Base-by-base conservation (phyloP, 2,113 vertebrate species). In the Phodopus roborovskii region DNA sequence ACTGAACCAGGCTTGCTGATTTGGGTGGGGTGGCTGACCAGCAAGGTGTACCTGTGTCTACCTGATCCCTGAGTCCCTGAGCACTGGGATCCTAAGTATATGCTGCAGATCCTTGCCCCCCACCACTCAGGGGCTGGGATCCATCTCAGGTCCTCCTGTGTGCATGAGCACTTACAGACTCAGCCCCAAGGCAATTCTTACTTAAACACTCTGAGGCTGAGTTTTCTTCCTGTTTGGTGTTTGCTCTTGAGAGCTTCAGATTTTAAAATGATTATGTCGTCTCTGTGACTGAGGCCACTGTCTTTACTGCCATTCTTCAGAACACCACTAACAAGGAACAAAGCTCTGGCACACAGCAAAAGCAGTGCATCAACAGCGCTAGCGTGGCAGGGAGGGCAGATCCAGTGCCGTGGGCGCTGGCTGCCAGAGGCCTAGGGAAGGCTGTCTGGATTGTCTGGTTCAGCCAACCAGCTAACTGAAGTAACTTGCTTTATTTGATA, bases 251-350 rank as follows among this genome's bases (percentile, higher is more conserved):
- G 48, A 90, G 8, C 36, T 75, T 79, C 4, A 1, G 75, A 28
- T 88, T 78, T 84, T 50, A 48, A 79, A 96, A 86, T 7, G 83
- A n/a, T 48, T 48, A 17, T 66, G 9, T 88, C 74, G 39, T 9
- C 22, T 39, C 50, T 96, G 1, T 56, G 73, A 78, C 62, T 88
- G 68, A 45, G 6, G 26, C 91, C 45, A 74, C 66, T 56, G 94
- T 75, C n/a, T 94, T 33, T 39, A 86, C 91, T 82, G 33, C 56
- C 19, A n/a, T 58, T 95, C 73, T 93, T 87, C 92, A 36, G 19
- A 82, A n/a, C n/a, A n/a, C n/a, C n/a, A n/a, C n/a, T n/a, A n/a
- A n/a, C n/a, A n/a, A n/a, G n/a, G n/a, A n/a, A n/a, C n/a, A n/a
- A n/a, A n/a, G 3, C 82, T 45, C 53, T 68, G 64, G n/a, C 56